Percentiles rank a stretch among this genome's conserved stretches.
These are phyloP conservation scores for Catharus ustulatus DNA, from an alignment of 2,797 vertebrate species.

Conservation along the genomic window DNA sequence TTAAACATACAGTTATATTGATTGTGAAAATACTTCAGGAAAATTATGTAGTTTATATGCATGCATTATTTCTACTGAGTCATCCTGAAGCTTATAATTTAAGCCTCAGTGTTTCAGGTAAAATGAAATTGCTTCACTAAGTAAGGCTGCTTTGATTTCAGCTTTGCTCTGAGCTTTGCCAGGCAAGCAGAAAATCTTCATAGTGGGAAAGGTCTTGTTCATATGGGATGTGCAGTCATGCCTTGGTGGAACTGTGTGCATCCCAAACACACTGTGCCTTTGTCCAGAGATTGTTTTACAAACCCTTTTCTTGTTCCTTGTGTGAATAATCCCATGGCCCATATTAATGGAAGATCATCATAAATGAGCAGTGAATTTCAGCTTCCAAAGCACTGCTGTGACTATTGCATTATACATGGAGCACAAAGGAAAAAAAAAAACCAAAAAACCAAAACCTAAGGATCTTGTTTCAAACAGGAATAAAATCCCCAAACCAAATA, in stretches of 20 bases:
- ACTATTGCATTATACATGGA: not conserved
- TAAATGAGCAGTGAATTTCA: slow-evolving; percentile 18
- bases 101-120: slow-evolving; percentile 69
- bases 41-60: slow-evolving; percentile 72
- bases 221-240: slow-evolving; percentile 53
- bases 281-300: slow-evolving; percentile 26
- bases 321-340: slow-evolving; percentile 20
- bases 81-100: slow-evolving; percentile 71
- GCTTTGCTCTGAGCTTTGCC: slow-evolving; percentile 61
- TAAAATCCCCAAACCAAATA: not conserved
- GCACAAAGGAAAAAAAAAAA: not conserved
- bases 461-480: not conserved
- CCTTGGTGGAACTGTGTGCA: not conserved
- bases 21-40: slow-evolving; percentile 65
- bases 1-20: slow-evolving; percentile 72
- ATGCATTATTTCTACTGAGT: slow-evolving; percentile 70
- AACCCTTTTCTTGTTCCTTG: not conserved
- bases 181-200: slow-evolving; percentile 58
- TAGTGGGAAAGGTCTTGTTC: slow-evolving; percentile 26
- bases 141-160: slow-evolving; percentile 67
- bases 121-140: slow-evolving; percentile 67
- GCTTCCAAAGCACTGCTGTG: not conserved
- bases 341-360: slow-evolving; percentile 25
- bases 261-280: slow-evolving; percentile 2
- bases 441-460: not conserved